A percentile compares a stretch with the other conserved stretches of the same genome.
These are phyloP conservation scores for Electrophaes corylata DNA, from an alignment of 2,888 invertebrate species.

Conservation along the genomic window DNA sequence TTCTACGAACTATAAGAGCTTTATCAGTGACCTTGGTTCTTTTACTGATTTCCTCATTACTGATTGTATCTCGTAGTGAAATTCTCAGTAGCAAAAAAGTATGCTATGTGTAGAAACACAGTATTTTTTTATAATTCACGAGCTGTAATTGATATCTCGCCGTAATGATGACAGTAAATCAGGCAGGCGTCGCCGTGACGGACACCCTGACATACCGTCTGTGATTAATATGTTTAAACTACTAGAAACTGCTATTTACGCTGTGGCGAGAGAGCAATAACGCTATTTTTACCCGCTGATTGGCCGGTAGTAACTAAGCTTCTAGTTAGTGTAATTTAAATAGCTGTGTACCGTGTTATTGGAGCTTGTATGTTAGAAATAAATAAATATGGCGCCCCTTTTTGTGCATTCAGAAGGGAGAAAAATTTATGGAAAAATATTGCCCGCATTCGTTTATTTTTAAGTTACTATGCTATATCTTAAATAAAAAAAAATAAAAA, in stretches of 20 bases:
- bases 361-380: background rate
- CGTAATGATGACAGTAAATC: conserved; percentile 68
- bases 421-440: background rate
- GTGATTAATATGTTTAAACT: conserved; percentile 55
- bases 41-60: too few relatives aligned
- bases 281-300: conserved; percentile 29
- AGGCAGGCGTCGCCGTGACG: conserved; percentile 56
- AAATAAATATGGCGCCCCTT: background rate
- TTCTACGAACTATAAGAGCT: too few relatives aligned
- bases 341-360: background rate
- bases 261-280: conserved; percentile 15
- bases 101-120: background rate
- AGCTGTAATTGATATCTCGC: conserved; percentile 24
- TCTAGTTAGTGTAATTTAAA: conserved; percentile 11
- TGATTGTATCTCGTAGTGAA: too few relatives aligned
- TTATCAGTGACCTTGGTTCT: too few relatives aligned
- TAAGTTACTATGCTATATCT: too few relatives aligned
- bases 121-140: background rate
- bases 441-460: background rate
- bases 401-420: background rate
- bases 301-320: conserved; percentile 6
- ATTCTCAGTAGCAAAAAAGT: too few relatives aligned
- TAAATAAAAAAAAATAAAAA: too few relatives aligned
- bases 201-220: conserved; percentile 59
- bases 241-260: conserved; percentile 7